Base-by-base conservation (phyloP, 2,888 invertebrate species). In the Idaea dimidiata region DNA sequence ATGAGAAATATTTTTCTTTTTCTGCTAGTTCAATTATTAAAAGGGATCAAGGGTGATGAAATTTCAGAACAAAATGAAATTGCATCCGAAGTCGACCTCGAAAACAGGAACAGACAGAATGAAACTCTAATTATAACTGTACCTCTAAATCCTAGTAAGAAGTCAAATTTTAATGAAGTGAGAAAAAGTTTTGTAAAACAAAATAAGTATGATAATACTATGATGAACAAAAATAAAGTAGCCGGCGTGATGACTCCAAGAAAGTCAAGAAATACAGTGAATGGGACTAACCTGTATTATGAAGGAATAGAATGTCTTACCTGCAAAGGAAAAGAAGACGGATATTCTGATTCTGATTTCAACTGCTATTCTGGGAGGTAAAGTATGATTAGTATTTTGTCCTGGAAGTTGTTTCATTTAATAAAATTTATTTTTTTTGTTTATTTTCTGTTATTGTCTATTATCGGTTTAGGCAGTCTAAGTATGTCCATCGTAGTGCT, bases 341-440 rank as follows among this genome's bases (percentile, higher is more conserved):
- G 72, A 59, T 64, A 62, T 60, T 67, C 73, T 4, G 63, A 31
- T 43, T 61, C 62, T 14, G 77, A 79, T 59, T 67, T 72, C 16
- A 70, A 75, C 43, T 88, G 88, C 68, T 86, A 81, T 24, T 87
- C 81, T 59, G 59, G 56, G 54, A 66, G 84, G 24, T n/a, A 86
- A 74, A 82, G 83, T 75, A 63, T 57, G 59, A 53, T 54, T 56
- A 62, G 63, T 62, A 59, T 61, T 55, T 54, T 60, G 32, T 32
- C 32, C 32, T 32, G 32, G 6, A 64, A n/a, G n/a, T 64, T 64
- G 6, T 17, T 54, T 58, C 6, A 1, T 17, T 6, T 18, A n/a
- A n/a, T 24, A 17, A 54, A 24, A 17, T 10, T 14, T 7, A 10
- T 3, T 43, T 43, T 14, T 2, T n/a, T 6, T 24, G 16, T 24